Evolutionary conservation across 2,888 invertebrate genomes (phyloP), one percentile per base, ranked within the genome.

Genomic region (Leptothorax acervorum): DNA sequence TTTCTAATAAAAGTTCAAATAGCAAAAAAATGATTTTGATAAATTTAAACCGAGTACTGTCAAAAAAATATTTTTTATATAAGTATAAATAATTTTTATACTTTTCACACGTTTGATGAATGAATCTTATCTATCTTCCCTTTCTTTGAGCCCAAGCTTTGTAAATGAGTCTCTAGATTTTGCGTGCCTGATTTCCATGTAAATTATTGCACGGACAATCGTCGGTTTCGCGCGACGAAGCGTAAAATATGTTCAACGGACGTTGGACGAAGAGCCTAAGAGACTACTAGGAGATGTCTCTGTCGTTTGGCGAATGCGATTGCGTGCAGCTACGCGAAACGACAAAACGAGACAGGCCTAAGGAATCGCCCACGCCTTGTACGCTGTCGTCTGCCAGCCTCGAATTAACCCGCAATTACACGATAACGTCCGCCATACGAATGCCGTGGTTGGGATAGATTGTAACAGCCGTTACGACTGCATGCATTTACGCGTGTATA

Each of bases 361-460:
- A 84, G 85, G 81, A 90, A 86, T 92, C 93, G 93, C 92, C 93
- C 92, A 93, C 93, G 92, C 92, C 86, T 90, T 89, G 87, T 90
- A 90, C 89, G 86, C 89, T 88, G 90, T 90, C 91, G 91, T 88
- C 90, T 90, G 91, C 88, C 89, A 92, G 90, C 90, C 87, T 90
- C 94, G 92, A 93, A 92, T 94, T 94, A 94, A 94, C 93, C 92
- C 91, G 91, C 93, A 94, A 94, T 94, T 94, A 93, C 93, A 91
- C 92, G 92, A 92, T 93, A 92, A 91, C 91, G 92, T 90, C 89
- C 87, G 85, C 88, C 85, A 86, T 85, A 79, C 86, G 85, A 87
- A 86, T 82, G 66, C 83, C 42, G 71, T 81, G 70, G 53, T 82
- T 71, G 73, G 70, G 51, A 74, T 31, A 35, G 65, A 82, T 81